Evolutionary conservation across 1,140 invertebrate species (phyloP).

Genomic region (Drosophila takahashii): DNA sequence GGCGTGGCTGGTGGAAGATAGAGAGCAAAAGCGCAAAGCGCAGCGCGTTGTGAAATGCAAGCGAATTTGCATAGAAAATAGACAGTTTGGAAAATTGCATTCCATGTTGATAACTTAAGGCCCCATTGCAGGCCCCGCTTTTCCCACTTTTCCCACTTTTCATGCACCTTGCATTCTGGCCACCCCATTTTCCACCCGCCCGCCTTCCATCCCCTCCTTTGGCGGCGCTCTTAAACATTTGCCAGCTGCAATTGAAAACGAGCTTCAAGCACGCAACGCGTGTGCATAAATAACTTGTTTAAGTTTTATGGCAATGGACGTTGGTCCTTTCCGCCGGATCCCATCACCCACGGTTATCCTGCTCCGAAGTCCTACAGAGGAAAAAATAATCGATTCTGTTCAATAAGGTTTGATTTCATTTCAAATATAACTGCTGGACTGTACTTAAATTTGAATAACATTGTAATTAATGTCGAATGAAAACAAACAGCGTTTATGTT

Average conservation of each 20-base stretch:
- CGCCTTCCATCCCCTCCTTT: not conserved
- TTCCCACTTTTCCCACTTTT: slow-evolving; percentile 18
- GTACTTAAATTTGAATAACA: no score
- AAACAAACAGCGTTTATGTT: no score
- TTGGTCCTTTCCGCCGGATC: slow-evolving; percentile 32
- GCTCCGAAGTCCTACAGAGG: not conserved
- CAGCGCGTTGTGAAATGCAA: slow-evolving; percentile 66
- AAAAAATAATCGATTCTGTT: not conserved
- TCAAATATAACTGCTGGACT: no score
- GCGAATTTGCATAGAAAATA: slow-evolving; percentile 82
- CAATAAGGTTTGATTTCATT: not conserved
- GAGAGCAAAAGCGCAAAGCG: slow-evolving; percentile 24
- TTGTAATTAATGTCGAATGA: no score
- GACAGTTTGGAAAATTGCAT: slow-evolving; percentile 82
- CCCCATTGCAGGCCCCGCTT: slow-evolving; percentile 48
- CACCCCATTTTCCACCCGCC: not conserved
- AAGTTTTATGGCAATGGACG: slow-evolving; percentile 74
- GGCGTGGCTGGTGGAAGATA: slow-evolving; percentile 15
- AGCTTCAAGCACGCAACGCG: slow-evolving; percentile 65
- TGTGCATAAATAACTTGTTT: slow-evolving; percentile 82
- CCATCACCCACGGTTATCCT: slow-evolving; percentile 3
- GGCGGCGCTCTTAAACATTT: slow-evolving; percentile 19
- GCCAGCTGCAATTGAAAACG: slow-evolving; percentile 71
- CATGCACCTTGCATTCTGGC: slow-evolving; percentile 14
- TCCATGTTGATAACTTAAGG: slow-evolving; percentile 82